phyloP scores from a whole-genome alignment of 2,888 invertebrate species.

The Parnassius orleans region DNA sequence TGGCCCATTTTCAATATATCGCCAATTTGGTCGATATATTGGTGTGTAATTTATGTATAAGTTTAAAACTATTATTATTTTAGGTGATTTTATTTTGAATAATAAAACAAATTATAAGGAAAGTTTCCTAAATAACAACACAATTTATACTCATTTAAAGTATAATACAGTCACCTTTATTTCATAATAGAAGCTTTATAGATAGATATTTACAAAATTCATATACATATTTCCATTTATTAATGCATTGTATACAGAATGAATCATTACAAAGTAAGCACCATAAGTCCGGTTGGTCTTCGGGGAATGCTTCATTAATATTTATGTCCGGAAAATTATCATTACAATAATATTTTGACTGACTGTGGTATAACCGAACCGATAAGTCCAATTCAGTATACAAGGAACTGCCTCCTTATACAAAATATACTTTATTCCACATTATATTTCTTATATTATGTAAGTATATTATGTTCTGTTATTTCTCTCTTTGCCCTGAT shows the following conservation, averaged over 20 bases:
- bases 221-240: slow-evolving; percentile 10
- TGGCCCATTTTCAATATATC: too few species aligned
- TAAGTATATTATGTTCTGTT: too few species aligned
- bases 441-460: too few species aligned
- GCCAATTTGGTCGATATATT: too few species aligned
- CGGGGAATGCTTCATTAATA: slow-evolving; percentile 70
- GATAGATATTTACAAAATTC: slow-evolving; percentile 3
- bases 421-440: slow-evolving; percentile 5
- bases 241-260: slow-evolving; percentile 13
- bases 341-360: slow-evolving; percentile 69
- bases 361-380: slow-evolving; percentile 52
- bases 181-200: not conserved
- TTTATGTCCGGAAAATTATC: slow-evolving; percentile 74
- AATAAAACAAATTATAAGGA: too few species aligned
- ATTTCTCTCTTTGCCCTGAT: too few species aligned
- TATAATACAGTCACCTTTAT: not conserved
- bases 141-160: not conserved
- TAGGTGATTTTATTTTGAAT: too few species aligned
- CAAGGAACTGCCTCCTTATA: slow-evolving; percentile 39
- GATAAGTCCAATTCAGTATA: slow-evolving; percentile 53
- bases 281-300: slow-evolving; percentile 36
- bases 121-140: too few species aligned
- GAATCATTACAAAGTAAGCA: slow-evolving; percentile 22
- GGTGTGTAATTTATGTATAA: too few species aligned
- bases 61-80: too few species aligned